Evolutionary conservation across 1,140 invertebrate genomes (phyloP).

Genomic region (Neodiprion fabricii): DNA sequence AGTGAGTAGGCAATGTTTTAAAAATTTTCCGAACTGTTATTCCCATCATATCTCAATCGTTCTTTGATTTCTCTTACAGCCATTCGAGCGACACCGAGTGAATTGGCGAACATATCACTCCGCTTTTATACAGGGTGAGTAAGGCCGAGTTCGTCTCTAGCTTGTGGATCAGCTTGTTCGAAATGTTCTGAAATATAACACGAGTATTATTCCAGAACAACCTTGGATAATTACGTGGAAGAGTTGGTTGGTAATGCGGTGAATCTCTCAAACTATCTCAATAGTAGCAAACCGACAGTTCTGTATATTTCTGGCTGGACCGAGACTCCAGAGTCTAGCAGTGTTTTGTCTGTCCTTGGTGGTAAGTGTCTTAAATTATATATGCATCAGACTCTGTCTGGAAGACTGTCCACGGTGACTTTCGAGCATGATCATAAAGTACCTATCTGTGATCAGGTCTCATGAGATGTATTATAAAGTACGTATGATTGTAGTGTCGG

Average conservation of each 20-base stretch:
- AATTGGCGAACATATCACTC: no score
- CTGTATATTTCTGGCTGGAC: not conserved
- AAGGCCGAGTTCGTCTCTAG: no score
- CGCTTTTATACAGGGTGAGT: no score
- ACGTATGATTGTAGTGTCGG: not conserved
- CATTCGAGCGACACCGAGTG: no score
- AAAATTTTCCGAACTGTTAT: no score
- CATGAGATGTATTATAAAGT: conserved; percentile 13
- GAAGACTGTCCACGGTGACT: not conserved
- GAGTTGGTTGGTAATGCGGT: conserved; percentile 3
- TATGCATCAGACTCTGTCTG: not conserved
- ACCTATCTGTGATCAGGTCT: not conserved
- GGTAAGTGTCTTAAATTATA: not conserved
- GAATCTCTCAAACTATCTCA: not conserved
- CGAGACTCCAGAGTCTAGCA: not conserved
- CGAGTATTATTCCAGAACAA: conserved; percentile 18
- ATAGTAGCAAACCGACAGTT: conserved; percentile 1
- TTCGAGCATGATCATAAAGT: not conserved
- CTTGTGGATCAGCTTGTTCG: no score
- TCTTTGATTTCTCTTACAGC: no score
- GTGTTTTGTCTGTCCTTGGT: not conserved
- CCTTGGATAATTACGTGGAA: conserved; percentile 14
- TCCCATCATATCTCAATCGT: no score
- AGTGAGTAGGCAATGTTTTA: no score
- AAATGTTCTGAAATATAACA: no score